Base-by-base conservation (phyloP, 2,888 invertebrate genomes). In the Chorisops tibialis region DNA sequence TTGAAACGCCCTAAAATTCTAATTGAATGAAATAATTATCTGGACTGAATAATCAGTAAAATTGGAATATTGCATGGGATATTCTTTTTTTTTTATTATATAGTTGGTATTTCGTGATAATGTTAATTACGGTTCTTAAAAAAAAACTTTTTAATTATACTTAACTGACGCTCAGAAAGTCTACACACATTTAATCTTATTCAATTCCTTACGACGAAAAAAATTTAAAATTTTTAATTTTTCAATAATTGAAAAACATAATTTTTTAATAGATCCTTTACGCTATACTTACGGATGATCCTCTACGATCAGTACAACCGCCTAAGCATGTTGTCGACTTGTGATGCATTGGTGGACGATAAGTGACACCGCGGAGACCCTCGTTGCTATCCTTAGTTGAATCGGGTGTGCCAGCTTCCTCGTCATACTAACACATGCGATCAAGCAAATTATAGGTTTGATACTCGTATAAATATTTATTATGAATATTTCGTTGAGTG, bases 291-390 rank as follows among this genome's bases (percentile, higher is more conserved):
- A 89, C 89, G 85, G 85, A 84, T 71, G 88, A 88, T 79, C 85
- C 85, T 77, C 87, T 85, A 70, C 85, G 84, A 72, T 87, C 85
- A 75, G 86, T 82, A 81, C 88, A 88, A 77, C 87, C 85, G 75
- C 83, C 81, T 74, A 88, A 82, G 79, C 88, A 88, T 80, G 86
- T 85, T 72, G 85, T 83, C 68, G 82, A 81, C 73, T 80, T 77
- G 66, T 74, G 73, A 68, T 76, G 78, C 59, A 70, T 70, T 67
- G 78, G 75, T 68, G 84, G 82, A 73, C 85, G 85, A 80, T 87
- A 87, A 71, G 86, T 86, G 69, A 86, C 86, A 77, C 87, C 75
- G 56, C 75, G 76, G 66, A 78, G 72, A 69, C 72, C 75, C 69
- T 77, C 77, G 67, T 70, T 72, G 71, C 74, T 87, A 79, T 83